These are phyloP conservation scores for Hirundichthys speculiger DNA, from an alignment of 2,113 vertebrate genomes.

Conservation along the genomic window DNA sequence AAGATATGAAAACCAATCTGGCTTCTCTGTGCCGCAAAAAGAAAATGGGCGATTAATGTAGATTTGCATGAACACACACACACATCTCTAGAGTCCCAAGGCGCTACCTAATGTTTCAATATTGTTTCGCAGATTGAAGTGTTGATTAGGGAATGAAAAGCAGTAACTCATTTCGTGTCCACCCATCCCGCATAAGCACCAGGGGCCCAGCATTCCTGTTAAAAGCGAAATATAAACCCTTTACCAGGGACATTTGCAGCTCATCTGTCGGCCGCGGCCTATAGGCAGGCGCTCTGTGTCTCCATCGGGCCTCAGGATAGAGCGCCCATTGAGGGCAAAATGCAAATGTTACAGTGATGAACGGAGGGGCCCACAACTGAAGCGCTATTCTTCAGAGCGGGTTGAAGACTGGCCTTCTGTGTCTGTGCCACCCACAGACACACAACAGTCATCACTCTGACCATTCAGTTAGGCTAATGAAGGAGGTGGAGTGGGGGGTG, in stretches of 20 bases:
- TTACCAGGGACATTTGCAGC: slow-evolving; percentile 48
- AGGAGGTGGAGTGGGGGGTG: slow-evolving; percentile 34
- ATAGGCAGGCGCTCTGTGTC: slow-evolving; percentile 49
- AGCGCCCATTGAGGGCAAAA: slow-evolving; percentile 73
- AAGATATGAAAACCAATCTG: slow-evolving; percentile 1
- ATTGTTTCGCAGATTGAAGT: slow-evolving; percentile 18
- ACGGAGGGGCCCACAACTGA: slow-evolving; percentile 68
- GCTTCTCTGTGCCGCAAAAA: slow-evolving; percentile 3
- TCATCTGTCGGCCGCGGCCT: slow-evolving; percentile 38
- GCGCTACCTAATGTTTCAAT: slow-evolving; percentile 6
- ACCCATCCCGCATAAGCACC: slow-evolving; percentile 23
- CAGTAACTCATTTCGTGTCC: slow-evolving; percentile 13
- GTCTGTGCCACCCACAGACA: slow-evolving; percentile 73
- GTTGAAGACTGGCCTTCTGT: slow-evolving; percentile 72
- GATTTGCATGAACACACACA: slow-evolving; percentile 14
- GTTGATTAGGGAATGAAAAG: slow-evolving; percentile 31
- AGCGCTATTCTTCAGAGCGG: slow-evolving; percentile 66
- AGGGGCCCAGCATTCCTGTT: slow-evolving; percentile 7
- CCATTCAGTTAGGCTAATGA: slow-evolving; percentile 59
- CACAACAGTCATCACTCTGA: slow-evolving; percentile 67
- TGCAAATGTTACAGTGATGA: slow-evolving; percentile 77
- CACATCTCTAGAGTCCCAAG: slow-evolving; percentile 15
- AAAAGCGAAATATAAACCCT: slow-evolving; percentile 28
- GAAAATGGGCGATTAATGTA: slow-evolving; percentile 12
- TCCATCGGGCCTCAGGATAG: slow-evolving; percentile 61